Percentiles rank a stretch among this genome's conserved stretches.
phyloP scores from a whole-genome alignment of 2,888 invertebrate genomes.

The Metellina segmentata region DNA sequence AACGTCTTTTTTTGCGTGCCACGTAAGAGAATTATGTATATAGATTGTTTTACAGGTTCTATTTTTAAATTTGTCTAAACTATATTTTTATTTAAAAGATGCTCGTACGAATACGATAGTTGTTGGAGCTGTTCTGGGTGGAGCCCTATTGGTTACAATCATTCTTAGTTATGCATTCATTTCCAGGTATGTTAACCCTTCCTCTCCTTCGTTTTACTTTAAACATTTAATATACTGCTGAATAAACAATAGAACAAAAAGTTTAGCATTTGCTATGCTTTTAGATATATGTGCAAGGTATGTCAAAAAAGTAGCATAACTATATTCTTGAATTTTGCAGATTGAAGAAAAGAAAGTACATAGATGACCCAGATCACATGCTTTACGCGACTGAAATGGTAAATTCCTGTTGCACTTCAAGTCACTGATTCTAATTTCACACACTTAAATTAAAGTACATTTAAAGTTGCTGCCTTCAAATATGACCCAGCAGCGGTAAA shows the following conservation, averaged over 20 bases:
- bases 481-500: no score
- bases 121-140: conserved; percentile 69
- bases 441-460: no score
- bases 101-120: conserved; percentile 55
- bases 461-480: no score
- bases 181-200: conserved; percentile 31
- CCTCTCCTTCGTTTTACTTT: not conserved
- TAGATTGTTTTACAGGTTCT: no score
- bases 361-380: conserved; percentile 25
- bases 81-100: conserved; percentile 14
- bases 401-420: not conserved
- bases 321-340: conserved; percentile 8
- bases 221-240: no score
- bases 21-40: no score
- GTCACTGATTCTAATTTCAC: not conserved
- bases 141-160: conserved; percentile 45
- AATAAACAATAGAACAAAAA: no score
- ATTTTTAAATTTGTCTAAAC: not conserved
- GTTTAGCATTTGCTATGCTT: no score
- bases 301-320: no score
- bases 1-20: no score
- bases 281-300: not conserved
- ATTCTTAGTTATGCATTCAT: conserved; percentile 26
- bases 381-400: conserved; percentile 69
- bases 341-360: conserved; percentile 51